A percentile compares a stretch with the other conserved stretches of the same genome.
phyloP scores from a whole-genome alignment of 2,797 vertebrate genomes.

The Eptatretus atami region DNA sequence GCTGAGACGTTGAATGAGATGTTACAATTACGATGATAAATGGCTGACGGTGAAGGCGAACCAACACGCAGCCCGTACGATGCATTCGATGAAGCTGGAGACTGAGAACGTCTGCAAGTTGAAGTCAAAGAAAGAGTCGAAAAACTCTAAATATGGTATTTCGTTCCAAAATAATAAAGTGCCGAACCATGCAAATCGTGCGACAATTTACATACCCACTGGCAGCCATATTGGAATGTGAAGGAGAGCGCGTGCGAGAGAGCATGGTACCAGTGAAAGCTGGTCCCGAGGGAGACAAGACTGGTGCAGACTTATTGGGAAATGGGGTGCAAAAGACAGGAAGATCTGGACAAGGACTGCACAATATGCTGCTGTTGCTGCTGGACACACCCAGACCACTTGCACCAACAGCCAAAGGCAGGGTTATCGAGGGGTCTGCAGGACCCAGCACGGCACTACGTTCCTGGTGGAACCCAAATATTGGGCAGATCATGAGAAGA shows the following conservation, averaged over 20 bases:
- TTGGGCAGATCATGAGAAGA: too few relatives aligned
- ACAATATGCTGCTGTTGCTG: too few relatives aligned
- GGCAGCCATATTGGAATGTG: conserved; percentile 72
- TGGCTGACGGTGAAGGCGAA: conserved; percentile 34
- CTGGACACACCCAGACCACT: too few relatives aligned
- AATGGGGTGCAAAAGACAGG: too few relatives aligned
- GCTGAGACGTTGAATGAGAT: conserved; percentile 32
- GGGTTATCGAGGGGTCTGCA: too few relatives aligned
- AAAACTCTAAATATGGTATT: not conserved
- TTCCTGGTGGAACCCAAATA: too few relatives aligned
- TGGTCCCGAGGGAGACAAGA: conserved; percentile 12
- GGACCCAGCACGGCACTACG: too few relatives aligned
- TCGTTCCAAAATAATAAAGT: not conserved
- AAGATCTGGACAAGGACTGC: too few relatives aligned
- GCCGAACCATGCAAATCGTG: not conserved
- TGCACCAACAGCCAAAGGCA: too few relatives aligned
- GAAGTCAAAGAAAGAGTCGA: conserved; percentile 6
- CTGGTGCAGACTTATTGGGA: too few relatives aligned
- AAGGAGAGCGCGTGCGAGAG: conserved; percentile 51
- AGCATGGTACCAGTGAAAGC: conserved; percentile 31
- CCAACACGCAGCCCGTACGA: conserved; percentile 54
- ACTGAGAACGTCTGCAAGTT: conserved; percentile 77
- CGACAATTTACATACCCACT: conserved; percentile 27
- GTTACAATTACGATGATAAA: conserved; percentile 28
- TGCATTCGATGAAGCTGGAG: conserved; percentile 55